Evolutionary conservation across 2,113 vertebrate genomes (phyloP).

Genomic region (Sclerurus mexicanus): DNA sequence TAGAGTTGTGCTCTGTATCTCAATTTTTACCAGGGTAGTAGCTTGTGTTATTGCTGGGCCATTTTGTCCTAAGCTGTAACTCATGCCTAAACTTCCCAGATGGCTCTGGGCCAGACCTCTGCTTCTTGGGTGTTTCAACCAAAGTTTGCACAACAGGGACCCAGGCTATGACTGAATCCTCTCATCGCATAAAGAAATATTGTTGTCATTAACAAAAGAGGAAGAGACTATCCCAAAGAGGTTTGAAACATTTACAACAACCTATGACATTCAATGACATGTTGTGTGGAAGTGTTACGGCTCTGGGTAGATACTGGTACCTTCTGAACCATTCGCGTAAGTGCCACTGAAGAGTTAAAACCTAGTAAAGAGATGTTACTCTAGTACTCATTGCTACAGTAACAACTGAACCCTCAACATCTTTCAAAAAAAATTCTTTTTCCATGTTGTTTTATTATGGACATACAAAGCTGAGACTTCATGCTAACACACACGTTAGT

Average conservation of each 20-base stretch:
- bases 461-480: neutral
- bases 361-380: neutral
- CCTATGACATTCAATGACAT: neutral
- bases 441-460: neutral
- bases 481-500: neutral
- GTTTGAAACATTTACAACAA: neutral
- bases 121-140: constrained; percentile 3
- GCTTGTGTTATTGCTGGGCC: neutral
- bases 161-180: neutral
- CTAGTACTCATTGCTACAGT: neutral
- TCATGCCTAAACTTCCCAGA: neutral
- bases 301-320: neutral
- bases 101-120: neutral
- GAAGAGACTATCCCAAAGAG: neutral
- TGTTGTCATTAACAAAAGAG: neutral
- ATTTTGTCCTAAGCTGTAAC: neutral
- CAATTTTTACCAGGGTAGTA: neutral
- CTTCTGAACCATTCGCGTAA: neutral
- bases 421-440: neutral
- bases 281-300: neutral
- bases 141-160: neutral
- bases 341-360: neutral
- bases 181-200: neutral
- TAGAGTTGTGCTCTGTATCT: neutral
- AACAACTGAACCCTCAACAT: neutral